Evolutionary conservation across 2,113 vertebrate genomes (phyloP).

Genomic region (mouse (Mus musculus)): GRCm39 chr1:128155001-128155500

Average conservation of each 20-base stretch:
- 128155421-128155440: not conserved
- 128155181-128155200: not conserved
- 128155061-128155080: not conserved
- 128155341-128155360: not conserved
- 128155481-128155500: not conserved
- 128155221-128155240: not conserved
- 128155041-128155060: not conserved
- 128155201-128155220: not conserved
- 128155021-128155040: not conserved
- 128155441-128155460: not conserved
- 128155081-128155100: not conserved
- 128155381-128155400: not conserved
- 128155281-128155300: not conserved
- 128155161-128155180: not conserved
- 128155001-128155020: not conserved
- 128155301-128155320: not conserved
- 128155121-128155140: not conserved
- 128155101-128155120: not conserved
- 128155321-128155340: not conserved
- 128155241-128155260: not conserved
- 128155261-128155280: not conserved
- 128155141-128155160: not conserved
- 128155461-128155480: not conserved
- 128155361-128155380: not conserved
- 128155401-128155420: not conserved